Evolutionary conservation across 1,140 invertebrate species (phyloP).

Genomic region (Hormaphis cornu): DNA sequence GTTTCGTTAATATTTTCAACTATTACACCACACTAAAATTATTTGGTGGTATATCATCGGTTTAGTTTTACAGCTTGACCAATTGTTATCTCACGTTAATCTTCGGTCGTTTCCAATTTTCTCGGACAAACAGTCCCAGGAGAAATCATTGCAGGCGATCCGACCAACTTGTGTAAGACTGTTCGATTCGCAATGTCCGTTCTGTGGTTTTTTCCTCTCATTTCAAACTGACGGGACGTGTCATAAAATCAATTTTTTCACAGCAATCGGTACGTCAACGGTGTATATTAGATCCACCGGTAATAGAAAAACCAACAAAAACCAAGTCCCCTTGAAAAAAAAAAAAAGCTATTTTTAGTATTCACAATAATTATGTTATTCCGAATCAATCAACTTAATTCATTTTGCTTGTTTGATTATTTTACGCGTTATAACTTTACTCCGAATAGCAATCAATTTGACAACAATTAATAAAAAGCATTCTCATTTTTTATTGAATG

Average conservation of each 20-base stretch:
- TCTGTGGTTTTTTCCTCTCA: not conserved
- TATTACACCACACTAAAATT: no score
- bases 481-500: not conserved
- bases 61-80: not conserved
- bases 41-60: no score
- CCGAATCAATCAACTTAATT: not conserved
- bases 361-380: not conserved
- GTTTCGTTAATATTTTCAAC: no score
- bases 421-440: not conserved
- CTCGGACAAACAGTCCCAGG: constrained; percentile 16
- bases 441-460: no score
- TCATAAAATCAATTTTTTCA: not conserved
- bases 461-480: not conserved
- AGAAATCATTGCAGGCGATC: constrained; percentile 24
- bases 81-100: constrained; percentile 31
- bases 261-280: not conserved
- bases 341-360: not conserved
- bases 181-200: not conserved
- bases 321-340: not conserved
- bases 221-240: not conserved
- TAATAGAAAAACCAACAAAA: not conserved
- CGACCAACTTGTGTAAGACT: not conserved
- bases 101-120: constrained; percentile 27
- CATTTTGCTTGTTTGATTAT: not conserved
- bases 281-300: no score